phyloP scores from a whole-genome alignment of 2,888 invertebrate species.

The Campopleginae sp. region DNA sequence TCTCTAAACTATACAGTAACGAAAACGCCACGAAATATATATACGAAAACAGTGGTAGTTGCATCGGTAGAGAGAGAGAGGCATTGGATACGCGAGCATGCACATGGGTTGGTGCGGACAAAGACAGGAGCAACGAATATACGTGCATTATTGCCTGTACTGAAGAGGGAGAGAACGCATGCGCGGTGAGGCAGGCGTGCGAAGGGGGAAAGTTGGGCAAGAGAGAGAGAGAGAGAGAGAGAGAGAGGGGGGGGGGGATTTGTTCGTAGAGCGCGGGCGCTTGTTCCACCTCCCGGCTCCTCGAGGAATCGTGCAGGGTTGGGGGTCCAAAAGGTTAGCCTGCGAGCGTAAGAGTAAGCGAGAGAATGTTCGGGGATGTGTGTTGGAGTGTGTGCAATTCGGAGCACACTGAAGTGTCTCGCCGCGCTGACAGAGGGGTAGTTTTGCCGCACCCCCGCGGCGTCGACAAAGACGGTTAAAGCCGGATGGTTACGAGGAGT shows the following conservation, averaged over 20 bases:
- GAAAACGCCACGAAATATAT: slow-evolving; percentile 25
- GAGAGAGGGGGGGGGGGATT: slow-evolving; percentile 53
- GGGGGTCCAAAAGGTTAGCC: slow-evolving; percentile 58
- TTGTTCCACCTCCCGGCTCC: slow-evolving; percentile 13
- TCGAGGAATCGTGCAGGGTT: slow-evolving; percentile 66
- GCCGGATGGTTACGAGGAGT: slow-evolving; percentile 27
- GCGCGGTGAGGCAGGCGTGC: slow-evolving; percentile 23
- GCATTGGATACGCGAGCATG: not conserved
- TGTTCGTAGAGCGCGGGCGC: slow-evolving; percentile 64
- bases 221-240: slow-evolving; percentile 19
- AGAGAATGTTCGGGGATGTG: slow-evolving; percentile 42
- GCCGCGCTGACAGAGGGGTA: slow-evolving; percentile 56
- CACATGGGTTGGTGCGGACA: slow-evolving; percentile 12
- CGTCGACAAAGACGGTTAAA: slow-evolving; percentile 45
- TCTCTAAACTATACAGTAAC: slow-evolving; percentile 39
- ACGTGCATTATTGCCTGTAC: slow-evolving; percentile 1
- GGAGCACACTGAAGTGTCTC: slow-evolving; percentile 55
- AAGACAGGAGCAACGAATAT: slow-evolving; percentile 22
- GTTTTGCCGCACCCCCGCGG: slow-evolving; percentile 32
- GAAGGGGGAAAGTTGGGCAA: not conserved
- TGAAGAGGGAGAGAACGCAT: slow-evolving; percentile 40
- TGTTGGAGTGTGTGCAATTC: slow-evolving; percentile 45
- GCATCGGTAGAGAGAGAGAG: slow-evolving; percentile 1
- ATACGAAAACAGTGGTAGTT: slow-evolving; percentile 38
- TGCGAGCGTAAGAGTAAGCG: slow-evolving; percentile 30